Base-by-base conservation (phyloP, 2,888 invertebrate species). In the Erannis defoliaria region DNA sequence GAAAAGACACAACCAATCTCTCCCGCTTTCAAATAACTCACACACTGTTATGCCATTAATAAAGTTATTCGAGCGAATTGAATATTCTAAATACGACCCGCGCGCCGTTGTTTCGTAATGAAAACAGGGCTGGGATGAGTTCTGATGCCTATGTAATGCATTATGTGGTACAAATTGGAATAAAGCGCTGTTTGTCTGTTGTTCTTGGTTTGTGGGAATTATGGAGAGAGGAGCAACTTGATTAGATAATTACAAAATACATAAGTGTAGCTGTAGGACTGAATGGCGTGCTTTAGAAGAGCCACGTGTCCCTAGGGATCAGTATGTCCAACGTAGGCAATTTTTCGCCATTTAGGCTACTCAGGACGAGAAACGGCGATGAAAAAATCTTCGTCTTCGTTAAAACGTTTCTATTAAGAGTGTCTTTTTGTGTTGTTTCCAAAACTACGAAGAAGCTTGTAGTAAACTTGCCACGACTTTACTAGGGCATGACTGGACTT, bases 21-120 rank as follows among this genome's bases (percentile, higher is more conserved):
- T 40, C 33, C 37, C 60, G 38, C 50, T 49, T 50, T 50, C 43
- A 16, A 48, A 79, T 84, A 79, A 80, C 80, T 82, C 76, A 81
- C 68, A 46, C 69, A 10, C 75, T 74, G 75, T 74, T 69, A 70
- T 66, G 67, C 70, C 77, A 77, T 85, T 80, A 82, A 81, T 85
- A 78, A 82, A 64, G 56, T 85, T 81, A 82, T 82, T 85, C 78
- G 81, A 64, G 51, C 68, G 74, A 78, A 82, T 78, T 78, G 80
- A 79, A 83, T 81, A 79, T 82, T 81, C 78, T 78, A 78, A 77
- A 70, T 68, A 65, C 65, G 61, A 64, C 59, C 67, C 54, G 46
- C 55, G 26, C 38, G 49, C 37, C 53, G 51, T 64, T 60, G 53
- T 64, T 60, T 43, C 42, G 23, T 53, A 58, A 55, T 63, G 63